Evolutionary conservation across 2,888 invertebrate genomes (phyloP).

Genomic region (Oegoconia quadripuncta): DNA sequence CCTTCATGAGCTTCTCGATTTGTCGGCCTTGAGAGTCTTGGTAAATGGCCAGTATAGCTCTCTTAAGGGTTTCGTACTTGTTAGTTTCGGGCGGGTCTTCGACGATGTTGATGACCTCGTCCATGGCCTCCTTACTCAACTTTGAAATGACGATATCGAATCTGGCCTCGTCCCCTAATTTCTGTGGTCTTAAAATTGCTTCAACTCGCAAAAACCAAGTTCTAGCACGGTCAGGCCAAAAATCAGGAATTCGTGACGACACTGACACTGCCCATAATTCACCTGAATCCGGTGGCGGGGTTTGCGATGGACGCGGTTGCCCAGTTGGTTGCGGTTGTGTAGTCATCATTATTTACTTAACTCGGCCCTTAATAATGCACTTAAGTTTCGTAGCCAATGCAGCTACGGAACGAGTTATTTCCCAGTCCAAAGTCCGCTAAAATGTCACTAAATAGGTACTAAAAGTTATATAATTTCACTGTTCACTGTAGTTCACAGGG

Average conservation of each 20-base stretch:
- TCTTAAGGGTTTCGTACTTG: constrained; percentile 13
- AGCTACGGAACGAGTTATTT: too few species aligned
- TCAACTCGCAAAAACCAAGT: not conserved
- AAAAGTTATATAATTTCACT: too few species aligned
- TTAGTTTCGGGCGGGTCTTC: not conserved
- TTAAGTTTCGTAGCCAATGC: too few species aligned
- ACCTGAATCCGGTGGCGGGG: too few species aligned
- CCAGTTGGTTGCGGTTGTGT: too few species aligned
- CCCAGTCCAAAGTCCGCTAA: too few species aligned
- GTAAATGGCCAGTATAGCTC: constrained; percentile 3
- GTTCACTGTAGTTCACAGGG: too few species aligned
- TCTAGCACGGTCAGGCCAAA: not conserved
- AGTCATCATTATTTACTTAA: too few species aligned
- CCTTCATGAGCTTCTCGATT: constrained; percentile 5
- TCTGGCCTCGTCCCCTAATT: not conserved
- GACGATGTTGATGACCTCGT: not conserved
- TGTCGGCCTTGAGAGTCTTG: not conserved
- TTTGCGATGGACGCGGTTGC: too few species aligned
- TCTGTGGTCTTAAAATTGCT: not conserved
- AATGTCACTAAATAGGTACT: too few species aligned
- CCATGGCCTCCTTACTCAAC: not conserved
- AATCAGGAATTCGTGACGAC: not conserved
- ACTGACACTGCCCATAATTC: not conserved
- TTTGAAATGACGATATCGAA: not conserved
- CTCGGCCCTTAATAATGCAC: too few species aligned